Evolutionary conservation across 2,797 vertebrate genomes (phyloP).

Genomic region (Otolemur crassicaudatus): DNA sequence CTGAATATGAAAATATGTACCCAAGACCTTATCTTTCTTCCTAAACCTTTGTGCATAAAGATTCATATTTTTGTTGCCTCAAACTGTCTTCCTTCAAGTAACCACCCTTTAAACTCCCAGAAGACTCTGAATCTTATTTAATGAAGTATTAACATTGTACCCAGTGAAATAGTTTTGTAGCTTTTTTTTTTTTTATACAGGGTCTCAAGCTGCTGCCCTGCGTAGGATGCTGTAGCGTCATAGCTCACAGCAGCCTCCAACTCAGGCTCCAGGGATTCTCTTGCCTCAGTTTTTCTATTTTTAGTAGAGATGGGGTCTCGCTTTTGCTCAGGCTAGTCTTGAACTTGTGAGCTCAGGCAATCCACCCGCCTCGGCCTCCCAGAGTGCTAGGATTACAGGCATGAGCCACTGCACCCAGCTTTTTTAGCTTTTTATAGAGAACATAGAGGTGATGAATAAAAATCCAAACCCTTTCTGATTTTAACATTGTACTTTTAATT

Average conservation of each 20-base stretch:
- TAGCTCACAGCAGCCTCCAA: too few species aligned
- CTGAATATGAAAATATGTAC: neutral
- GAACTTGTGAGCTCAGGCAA: too few species aligned
- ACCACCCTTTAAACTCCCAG: neutral
- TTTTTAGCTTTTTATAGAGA: neutral
- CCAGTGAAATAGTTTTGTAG: neutral
- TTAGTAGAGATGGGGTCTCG: too few species aligned
- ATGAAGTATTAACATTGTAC: neutral
- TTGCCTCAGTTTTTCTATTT: too few species aligned
- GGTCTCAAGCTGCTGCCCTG: too few species aligned
- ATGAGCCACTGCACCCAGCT: too few species aligned
- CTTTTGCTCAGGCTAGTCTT: too few species aligned
- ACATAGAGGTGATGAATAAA: neutral
- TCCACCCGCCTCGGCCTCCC: too few species aligned
- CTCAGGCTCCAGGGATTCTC: too few species aligned
- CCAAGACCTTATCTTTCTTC: neutral
- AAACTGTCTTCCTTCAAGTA: conserved; percentile 9
- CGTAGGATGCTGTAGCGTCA: too few species aligned
- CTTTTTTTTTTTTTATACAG: neutral
- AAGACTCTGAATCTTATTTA: neutral
- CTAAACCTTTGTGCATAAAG: neutral
- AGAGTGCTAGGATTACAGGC: too few species aligned
- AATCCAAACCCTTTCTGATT: neutral
- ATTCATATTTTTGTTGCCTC: conserved; percentile 2
- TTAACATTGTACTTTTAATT: neutral